Evolutionary conservation across 2,888 invertebrate species (phyloP).

Genomic region (Thecocarcelia acutangulata): DNA sequence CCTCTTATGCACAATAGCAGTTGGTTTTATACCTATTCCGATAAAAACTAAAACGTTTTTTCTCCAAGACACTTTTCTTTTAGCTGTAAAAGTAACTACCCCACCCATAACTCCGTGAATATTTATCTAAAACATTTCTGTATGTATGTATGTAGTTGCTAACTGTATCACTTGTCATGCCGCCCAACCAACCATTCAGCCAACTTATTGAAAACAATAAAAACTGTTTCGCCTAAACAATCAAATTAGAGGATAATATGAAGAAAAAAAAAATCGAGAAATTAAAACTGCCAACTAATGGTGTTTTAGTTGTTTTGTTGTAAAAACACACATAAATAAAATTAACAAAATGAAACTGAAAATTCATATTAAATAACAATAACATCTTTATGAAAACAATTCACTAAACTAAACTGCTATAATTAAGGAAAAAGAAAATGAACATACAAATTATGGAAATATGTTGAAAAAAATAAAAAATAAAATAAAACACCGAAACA

Average conservation of each 20-base stretch:
- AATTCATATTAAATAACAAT: slow-evolving; percentile 53
- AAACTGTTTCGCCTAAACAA: slow-evolving; percentile 51
- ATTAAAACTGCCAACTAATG: slow-evolving; percentile 66
- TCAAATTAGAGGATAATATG: slow-evolving; percentile 35
- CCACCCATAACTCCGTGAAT: slow-evolving; percentile 49
- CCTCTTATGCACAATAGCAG: too few species aligned
- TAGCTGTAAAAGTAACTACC: slow-evolving; percentile 61
- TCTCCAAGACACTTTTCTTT: neutral
- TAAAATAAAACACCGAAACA: neutral
- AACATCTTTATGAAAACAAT: slow-evolving; percentile 66
- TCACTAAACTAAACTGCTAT: slow-evolving; percentile 64
- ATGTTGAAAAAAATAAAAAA: slow-evolving; percentile 5
- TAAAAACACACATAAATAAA: slow-evolving; percentile 56
- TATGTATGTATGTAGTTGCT: too few species aligned
- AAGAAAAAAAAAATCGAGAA: slow-evolving; percentile 3
- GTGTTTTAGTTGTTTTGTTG: slow-evolving; percentile 38
- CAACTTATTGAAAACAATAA: slow-evolving; percentile 39
- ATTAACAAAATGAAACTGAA: slow-evolving; percentile 35
- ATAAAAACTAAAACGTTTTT: slow-evolving; percentile 27
- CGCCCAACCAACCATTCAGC: neutral
- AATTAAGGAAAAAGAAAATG: slow-evolving; percentile 53
- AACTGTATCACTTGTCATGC: slow-evolving; percentile 26
- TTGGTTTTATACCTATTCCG: too few species aligned
- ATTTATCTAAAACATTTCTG: slow-evolving; percentile 24
- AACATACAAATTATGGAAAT: slow-evolving; percentile 63